Base-by-base conservation (phyloP, 2,888 invertebrate genomes). In the Hypercompe scribonia region DNA sequence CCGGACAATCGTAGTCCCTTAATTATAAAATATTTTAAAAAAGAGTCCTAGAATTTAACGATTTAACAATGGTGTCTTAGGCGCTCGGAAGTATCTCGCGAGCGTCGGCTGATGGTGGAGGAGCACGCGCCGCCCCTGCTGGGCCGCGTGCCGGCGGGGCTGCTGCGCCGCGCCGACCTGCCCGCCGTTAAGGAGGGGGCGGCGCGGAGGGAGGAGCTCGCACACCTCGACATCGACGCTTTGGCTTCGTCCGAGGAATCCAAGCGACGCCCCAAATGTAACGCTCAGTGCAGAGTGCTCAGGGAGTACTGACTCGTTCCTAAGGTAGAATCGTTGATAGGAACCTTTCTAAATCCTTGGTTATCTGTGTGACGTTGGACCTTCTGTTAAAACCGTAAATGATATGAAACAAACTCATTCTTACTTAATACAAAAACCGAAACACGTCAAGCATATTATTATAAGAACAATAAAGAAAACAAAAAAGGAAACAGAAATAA, bases 101-200 rank as follows among this genome's bases (percentile, higher is more conserved):
- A 97, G 82, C 93, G 97, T 21, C 84, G 94, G 68, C 91, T 92
- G 74, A 93, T 97, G 82, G 84, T 97, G n/a, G 87, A 91, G 34
- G 95, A 96, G 71, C 97, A 97, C 87, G 96, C 92, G 0, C 93
- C 96, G 0, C 91, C 95, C 24, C 86, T 97, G 0, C 87, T 96
- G 7, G 97, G 97, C 5, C 96, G 94, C 89, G 83, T 97, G 15
- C 97, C 97, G 24, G 92, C 95, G 21, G 97, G 96, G 0, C 91
- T 96, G 3, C 73, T 97, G 15, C 86, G 85, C 68, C 82, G 84
- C 1, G 90, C 87, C 0, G 97, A 97, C 89, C 74, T 96, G 61
- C 90, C 93, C 0, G 78, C 81, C 28, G 82, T 0, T 75, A 70
- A 0, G 91, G 90, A 0, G 0, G 58, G 69, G 2, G 69, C 31